These are phyloP conservation scores for Diglossa cyanea DNA, from an alignment of 2,797 vertebrate species.

Conservation along the genomic window DNA sequence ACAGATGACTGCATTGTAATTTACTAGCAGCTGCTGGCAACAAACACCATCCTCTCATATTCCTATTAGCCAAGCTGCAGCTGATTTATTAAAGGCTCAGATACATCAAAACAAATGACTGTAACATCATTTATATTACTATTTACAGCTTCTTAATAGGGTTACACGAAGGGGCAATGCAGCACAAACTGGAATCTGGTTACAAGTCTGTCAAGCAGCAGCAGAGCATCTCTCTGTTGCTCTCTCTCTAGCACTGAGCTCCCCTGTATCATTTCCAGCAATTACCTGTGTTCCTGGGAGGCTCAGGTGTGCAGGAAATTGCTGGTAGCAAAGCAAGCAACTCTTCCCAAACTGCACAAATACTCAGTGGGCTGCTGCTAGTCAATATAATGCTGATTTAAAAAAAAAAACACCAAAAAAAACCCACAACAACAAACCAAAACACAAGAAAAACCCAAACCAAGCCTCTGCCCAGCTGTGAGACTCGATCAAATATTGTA, in stretches of 20 bases:
- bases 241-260: neutral
- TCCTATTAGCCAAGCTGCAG: constrained; percentile 78
- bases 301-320: neutral
- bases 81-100: constrained; percentile 80
- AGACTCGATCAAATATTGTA: neutral
- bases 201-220: constrained; percentile 48
- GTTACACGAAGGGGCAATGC: constrained; percentile 69
- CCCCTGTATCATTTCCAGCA: neutral
- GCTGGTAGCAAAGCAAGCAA: neutral
- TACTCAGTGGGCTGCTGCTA: neutral
- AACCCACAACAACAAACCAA: neutral
- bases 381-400: neutral
- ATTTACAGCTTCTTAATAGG: constrained; percentile 80
- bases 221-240: neutral
- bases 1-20: constrained; percentile 80
- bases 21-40: constrained; percentile 79
- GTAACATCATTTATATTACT: constrained; percentile 79
- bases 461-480: neutral
- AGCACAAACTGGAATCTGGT: constrained; percentile 56
- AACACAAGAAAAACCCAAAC: neutral
- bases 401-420: too few species aligned
- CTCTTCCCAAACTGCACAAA: neutral
- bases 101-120: constrained; percentile 82
- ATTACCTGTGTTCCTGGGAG: rapidly evolving
- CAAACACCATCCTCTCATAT: constrained; percentile 69